Percentiles rank a stretch among this genome's conserved stretches.
phyloP scores from a whole-genome alignment of 2,888 invertebrate genomes.

The Chironomus tentans region DNA sequence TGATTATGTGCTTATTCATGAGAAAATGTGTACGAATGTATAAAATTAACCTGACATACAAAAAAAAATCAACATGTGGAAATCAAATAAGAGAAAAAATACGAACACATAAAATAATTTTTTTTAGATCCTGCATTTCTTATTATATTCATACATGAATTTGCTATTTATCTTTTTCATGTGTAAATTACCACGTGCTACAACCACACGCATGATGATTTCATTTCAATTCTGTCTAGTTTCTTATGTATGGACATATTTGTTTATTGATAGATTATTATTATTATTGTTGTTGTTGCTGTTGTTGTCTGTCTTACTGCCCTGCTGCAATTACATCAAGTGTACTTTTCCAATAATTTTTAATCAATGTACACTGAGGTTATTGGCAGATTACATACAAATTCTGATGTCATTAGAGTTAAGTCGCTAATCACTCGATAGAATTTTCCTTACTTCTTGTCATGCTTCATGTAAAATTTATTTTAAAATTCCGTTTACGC shows the following conservation, averaged over 20 bases:
- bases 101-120: constrained; percentile 8
- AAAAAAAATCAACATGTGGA: constrained; percentile 23
- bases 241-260: background rate
- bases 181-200: constrained; percentile 24
- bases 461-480: too few relatives aligned
- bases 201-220: constrained; percentile 22
- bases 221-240: background rate
- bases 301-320: background rate
- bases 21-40: background rate
- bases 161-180: constrained; percentile 25
- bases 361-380: background rate
- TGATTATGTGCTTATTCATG: background rate
- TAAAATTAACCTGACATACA: constrained; percentile 9
- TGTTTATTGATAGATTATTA: background rate
- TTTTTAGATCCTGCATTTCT: constrained; percentile 21
- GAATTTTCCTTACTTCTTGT: too few relatives aligned
- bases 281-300: background rate
- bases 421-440: too few relatives aligned
- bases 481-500: too few relatives aligned
- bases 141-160: background rate
- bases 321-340: too few relatives aligned
- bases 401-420: too few relatives aligned
- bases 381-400: too few relatives aligned
- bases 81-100: constrained; percentile 10
- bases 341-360: background rate